Conservation (phyloP, 2,797 vertebrate genomes). For the Phyllotis vaccarum region DNA sequence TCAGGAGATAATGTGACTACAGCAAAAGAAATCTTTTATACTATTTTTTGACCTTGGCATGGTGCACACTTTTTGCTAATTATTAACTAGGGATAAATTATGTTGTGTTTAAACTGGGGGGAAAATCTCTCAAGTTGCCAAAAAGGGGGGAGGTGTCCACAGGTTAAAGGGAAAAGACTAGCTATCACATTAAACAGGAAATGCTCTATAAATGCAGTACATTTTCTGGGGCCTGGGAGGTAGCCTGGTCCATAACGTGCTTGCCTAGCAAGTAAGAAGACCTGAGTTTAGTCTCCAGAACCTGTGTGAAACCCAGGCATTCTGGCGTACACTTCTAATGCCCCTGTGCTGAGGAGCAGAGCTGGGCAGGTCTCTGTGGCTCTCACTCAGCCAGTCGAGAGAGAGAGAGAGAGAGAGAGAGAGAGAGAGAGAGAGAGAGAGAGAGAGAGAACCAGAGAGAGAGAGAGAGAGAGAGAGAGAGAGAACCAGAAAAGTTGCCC, state of each 20-base stretch:
- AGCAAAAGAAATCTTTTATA: constrained; percentile 77
- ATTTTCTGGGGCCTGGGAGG: neutral
- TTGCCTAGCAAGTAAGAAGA: neutral
- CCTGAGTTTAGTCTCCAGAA: neutral
- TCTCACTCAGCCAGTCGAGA: neutral
- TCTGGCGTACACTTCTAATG: no score
- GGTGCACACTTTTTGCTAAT: constrained; percentile 76
- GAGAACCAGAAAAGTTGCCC: neutral
- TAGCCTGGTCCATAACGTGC: neutral
- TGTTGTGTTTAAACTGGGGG: constrained; percentile 2
- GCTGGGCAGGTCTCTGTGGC: neutral
- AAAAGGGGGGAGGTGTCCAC: no score
- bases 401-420: no score
- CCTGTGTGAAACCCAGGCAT: neutral
- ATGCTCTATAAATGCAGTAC: neutral
- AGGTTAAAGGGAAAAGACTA: constrained; percentile 3
- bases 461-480: no score
- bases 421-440: no score
- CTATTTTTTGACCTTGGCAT: neutral
- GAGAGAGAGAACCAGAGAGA: no score
- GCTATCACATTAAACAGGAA: constrained; percentile 23
- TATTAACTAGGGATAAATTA: constrained; percentile 59
- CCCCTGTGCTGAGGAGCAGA: neutral
- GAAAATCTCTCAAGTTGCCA: constrained; percentile 39
- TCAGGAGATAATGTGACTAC: constrained; percentile 66